Conservation (phyloP, 2,888 invertebrate species). For the Lamellibrachia columna region DNA sequence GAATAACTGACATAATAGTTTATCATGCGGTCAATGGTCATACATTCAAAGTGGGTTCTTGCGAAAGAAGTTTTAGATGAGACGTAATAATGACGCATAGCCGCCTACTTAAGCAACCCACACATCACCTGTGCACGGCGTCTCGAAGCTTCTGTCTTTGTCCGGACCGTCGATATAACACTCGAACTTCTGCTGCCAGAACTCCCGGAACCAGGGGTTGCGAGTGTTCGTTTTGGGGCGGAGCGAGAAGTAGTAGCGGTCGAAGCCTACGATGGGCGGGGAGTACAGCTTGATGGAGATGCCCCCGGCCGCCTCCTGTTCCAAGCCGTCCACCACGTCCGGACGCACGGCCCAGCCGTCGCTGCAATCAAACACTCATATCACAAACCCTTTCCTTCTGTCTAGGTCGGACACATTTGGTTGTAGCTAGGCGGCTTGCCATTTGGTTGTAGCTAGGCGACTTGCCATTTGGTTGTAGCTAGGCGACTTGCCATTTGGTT, state of each 20-base stretch:
- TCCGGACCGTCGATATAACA: conserved; percentile 65
- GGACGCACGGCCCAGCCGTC: conserved; percentile 81
- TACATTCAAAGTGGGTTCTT: too few relatives aligned
- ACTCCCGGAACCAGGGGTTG: conserved; percentile 81
- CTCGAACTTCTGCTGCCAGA: conserved; percentile 79
- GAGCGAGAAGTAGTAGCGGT: conserved; percentile 69
- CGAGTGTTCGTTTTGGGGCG: conserved; percentile 74
- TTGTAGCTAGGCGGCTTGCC: too few relatives aligned
- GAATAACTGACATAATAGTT: too few relatives aligned
- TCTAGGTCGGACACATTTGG: too few relatives aligned
- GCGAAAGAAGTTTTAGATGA: too few relatives aligned
- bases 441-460: too few relatives aligned
- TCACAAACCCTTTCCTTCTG: neutral
- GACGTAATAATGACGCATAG: too few relatives aligned
- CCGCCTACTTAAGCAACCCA: too few relatives aligned
- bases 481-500: too few relatives aligned
- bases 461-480: neutral
- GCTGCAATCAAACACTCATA: conserved; percentile 64
- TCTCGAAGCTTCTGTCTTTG: conserved; percentile 26
- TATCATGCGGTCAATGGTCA: too few relatives aligned
- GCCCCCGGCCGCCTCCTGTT: conserved; percentile 74
- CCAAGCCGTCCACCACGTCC: conserved; percentile 75
- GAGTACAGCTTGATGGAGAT: conserved; percentile 81
- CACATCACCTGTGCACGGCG: conserved; percentile 51
- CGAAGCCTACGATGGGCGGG: conserved; percentile 69